These are phyloP conservation scores for Pipa parva DNA, from an alignment of 2,113 vertebrate species.

Conservation along the genomic window DNA sequence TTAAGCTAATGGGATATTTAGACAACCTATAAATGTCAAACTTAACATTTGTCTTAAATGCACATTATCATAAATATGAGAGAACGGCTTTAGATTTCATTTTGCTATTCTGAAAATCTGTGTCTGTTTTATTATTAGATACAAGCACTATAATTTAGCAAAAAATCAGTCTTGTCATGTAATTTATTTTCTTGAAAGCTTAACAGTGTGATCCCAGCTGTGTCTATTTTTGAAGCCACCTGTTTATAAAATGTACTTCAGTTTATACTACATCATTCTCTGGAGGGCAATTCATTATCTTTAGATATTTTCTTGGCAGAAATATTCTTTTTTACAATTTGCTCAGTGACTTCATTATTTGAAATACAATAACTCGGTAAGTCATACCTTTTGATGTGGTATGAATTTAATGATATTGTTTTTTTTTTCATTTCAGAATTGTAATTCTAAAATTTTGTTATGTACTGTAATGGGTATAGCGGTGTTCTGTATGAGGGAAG, in stretches of 20 bases:
- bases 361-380: not conserved
- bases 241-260: constrained; percentile 16
- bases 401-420: no score
- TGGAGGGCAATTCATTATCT: not conserved
- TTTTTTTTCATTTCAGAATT: no score
- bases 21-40: constrained; percentile 16
- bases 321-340: not conserved
- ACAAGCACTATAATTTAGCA: constrained; percentile 15
- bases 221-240: constrained; percentile 34
- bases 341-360: not conserved
- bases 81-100: constrained; percentile 14
- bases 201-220: constrained; percentile 19
- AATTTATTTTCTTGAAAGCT: constrained; percentile 31
- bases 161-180: constrained; percentile 15
- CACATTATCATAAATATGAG: constrained; percentile 9
- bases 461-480: no score
- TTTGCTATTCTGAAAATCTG: constrained; percentile 16
- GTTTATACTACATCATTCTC: not conserved
- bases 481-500: no score
- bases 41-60: constrained; percentile 7
- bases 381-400: no score
- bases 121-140: constrained; percentile 24
- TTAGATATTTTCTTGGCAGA: not conserved
- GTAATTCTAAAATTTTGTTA: no score
- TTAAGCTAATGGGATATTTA: constrained; percentile 5